Evolutionary conservation across 2,113 vertebrate genomes (phyloP).

Genomic region (Menidia beryllina): DNA sequence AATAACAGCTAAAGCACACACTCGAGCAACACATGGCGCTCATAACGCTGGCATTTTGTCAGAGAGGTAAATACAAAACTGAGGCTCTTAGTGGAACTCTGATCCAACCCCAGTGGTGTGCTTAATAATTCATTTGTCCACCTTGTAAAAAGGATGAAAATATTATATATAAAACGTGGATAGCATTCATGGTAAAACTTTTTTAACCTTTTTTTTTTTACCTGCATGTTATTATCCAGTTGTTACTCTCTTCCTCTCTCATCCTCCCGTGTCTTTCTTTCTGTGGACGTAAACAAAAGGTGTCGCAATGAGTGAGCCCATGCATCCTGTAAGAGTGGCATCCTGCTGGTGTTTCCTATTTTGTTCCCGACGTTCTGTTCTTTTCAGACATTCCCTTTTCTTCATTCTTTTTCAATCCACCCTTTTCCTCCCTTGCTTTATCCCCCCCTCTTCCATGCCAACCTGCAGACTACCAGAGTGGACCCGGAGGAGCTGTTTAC

Average conservation of each 20-base stretch:
- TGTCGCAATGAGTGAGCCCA: constrained; percentile 52
- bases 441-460: neutral
- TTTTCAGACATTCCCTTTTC: constrained; percentile 48
- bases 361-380: constrained; percentile 36
- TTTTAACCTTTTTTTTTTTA: constrained; percentile 36
- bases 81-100: too few species aligned
- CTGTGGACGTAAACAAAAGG: constrained; percentile 45
- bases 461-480: constrained; percentile 86
- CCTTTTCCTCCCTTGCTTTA: constrained; percentile 22
- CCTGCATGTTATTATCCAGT: constrained; percentile 31
- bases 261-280: constrained; percentile 35
- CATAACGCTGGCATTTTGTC: too few species aligned
- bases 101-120: too few species aligned
- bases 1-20: too few species aligned
- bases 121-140: too few species aligned
- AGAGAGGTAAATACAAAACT: too few species aligned
- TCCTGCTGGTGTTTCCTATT: constrained; percentile 52
- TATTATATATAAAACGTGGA: neutral
- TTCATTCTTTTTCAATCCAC: constrained; percentile 22
- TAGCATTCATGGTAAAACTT: constrained; percentile 2
- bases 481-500: constrained; percentile 97
- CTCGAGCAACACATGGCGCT: too few species aligned
- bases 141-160: neutral
- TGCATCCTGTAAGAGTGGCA: constrained; percentile 55
- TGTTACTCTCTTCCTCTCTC: constrained; percentile 27